Conservation (phyloP, 2,113 vertebrate species). For the Daphoenositta chrysoptera region DNA sequence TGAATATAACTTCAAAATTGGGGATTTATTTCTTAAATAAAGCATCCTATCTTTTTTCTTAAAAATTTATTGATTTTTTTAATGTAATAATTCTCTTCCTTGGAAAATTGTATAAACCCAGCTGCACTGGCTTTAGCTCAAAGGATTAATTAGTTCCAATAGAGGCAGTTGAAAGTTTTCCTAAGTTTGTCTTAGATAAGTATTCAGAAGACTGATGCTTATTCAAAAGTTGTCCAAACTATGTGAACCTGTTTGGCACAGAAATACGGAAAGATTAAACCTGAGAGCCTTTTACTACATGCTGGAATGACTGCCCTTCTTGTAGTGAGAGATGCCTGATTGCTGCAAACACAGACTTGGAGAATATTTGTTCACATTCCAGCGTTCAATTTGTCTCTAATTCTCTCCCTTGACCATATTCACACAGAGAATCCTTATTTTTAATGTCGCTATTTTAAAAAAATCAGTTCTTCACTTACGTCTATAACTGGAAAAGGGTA, state of each 20-base stretch:
- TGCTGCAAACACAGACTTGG: background rate
- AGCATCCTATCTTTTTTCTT: background rate
- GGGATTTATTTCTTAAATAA: background rate
- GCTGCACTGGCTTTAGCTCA: background rate
- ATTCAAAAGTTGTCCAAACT: background rate
- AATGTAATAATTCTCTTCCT: background rate
- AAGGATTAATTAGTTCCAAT: slow-evolving; percentile 12
- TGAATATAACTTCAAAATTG: background rate
- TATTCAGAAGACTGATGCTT: background rate
- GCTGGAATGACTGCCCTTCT: background rate
- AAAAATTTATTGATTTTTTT: background rate
- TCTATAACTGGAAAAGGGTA: background rate
- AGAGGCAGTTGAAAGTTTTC: background rate
- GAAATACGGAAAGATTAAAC: slow-evolving; percentile 3
- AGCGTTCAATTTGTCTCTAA: background rate
- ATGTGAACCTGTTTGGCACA: background rate
- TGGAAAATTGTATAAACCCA: background rate
- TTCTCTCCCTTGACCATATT: background rate
- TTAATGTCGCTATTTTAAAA: background rate
- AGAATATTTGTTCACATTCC: background rate
- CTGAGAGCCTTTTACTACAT: background rate
- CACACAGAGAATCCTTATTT: background rate
- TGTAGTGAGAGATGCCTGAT: background rate
- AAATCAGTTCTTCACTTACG: background rate
- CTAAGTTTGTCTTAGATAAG: background rate